phyloP scores from a whole-genome alignment of 2,888 invertebrate genomes.

The Nomada ruficornis region DNA sequence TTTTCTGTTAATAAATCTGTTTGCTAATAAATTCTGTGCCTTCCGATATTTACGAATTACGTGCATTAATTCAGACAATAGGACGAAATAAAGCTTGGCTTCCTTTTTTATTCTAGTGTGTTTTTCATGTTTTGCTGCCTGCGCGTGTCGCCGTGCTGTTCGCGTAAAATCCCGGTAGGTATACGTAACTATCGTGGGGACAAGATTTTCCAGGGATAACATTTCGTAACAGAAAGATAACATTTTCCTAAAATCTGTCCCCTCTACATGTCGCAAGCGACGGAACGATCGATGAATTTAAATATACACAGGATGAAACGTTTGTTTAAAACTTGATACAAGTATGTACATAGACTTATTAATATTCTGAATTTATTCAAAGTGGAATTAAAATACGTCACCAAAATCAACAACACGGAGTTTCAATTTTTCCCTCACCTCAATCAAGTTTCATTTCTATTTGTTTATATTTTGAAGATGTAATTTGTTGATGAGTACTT shows the following conservation, averaged over 20 bases:
- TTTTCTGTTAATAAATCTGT: no score
- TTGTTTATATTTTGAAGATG: background rate
- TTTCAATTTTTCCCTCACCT: no score
- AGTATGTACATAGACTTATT: no score
- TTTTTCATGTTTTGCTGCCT: background rate
- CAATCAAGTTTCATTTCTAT: no score
- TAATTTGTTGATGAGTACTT: background rate
- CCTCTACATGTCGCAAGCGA: slow-evolving; percentile 7
- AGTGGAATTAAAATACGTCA: no score
- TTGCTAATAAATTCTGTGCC: no score
- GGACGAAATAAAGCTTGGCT: no score
- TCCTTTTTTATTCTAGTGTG: background rate
- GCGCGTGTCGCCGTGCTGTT: background rate
- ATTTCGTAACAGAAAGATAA: slow-evolving; percentile 56
- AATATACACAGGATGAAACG: slow-evolving; percentile 1
- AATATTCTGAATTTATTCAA: no score
- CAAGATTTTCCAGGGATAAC: slow-evolving; percentile 57
- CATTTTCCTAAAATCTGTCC: slow-evolving; percentile 38
- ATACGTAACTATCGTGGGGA: slow-evolving; percentile 27
- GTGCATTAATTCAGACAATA: background rate
- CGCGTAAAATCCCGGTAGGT: slow-evolving; percentile 29
- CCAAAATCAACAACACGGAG: no score
- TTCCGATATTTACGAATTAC: background rate
- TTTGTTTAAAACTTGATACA: background rate
- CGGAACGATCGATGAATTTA: slow-evolving; percentile 23